A percentile compares a stretch with the other conserved stretches of the same genome.
phyloP scores from a whole-genome alignment of 2,113 vertebrate species.

The Trematomus loennbergii region DNA sequence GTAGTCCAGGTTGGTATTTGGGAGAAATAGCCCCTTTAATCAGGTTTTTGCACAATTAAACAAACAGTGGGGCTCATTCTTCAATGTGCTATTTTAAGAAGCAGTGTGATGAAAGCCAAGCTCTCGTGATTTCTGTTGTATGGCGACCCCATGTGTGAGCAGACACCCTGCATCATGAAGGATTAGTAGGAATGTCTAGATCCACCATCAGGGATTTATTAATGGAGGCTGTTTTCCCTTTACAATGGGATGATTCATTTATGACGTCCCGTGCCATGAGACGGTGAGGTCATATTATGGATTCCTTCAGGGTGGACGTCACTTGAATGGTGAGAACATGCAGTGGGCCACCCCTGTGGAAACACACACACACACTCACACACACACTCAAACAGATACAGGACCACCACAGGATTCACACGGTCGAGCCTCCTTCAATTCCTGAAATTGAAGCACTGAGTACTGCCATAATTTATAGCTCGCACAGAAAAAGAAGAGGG shows the following conservation, averaged over 20 bases:
- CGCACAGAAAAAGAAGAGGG: constrained; percentile 58
- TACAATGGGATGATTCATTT: constrained; percentile 81
- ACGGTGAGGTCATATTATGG: constrained; percentile 81
- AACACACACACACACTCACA: constrained; percentile 42
- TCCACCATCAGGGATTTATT: constrained; percentile 65
- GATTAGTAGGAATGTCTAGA: constrained; percentile 70
- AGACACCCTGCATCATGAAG: constrained; percentile 29
- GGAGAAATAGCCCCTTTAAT: background rate
- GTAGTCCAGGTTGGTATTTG: background rate
- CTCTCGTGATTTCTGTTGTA: constrained; percentile 38
- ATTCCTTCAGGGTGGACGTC: constrained; percentile 65
- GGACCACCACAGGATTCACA: constrained; percentile 73
- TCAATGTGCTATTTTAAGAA: background rate
- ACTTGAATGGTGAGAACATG: constrained; percentile 72
- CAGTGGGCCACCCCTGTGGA: constrained; percentile 21
- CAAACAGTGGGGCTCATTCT: background rate
- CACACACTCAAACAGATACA: constrained; percentile 21
- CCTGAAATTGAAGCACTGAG: constrained; percentile 67
- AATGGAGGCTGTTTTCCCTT: constrained; percentile 51
- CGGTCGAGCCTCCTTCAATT: constrained; percentile 55
- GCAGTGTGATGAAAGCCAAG: background rate
- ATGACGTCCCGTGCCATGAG: constrained; percentile 72
- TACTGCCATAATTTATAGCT: constrained; percentile 80
- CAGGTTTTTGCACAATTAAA: background rate
- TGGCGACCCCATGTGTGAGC: constrained; percentile 20